These are phyloP conservation scores for Intoshia linei DNA, from an alignment of 1,140 invertebrate genomes.

Conservation along the genomic window DNA sequence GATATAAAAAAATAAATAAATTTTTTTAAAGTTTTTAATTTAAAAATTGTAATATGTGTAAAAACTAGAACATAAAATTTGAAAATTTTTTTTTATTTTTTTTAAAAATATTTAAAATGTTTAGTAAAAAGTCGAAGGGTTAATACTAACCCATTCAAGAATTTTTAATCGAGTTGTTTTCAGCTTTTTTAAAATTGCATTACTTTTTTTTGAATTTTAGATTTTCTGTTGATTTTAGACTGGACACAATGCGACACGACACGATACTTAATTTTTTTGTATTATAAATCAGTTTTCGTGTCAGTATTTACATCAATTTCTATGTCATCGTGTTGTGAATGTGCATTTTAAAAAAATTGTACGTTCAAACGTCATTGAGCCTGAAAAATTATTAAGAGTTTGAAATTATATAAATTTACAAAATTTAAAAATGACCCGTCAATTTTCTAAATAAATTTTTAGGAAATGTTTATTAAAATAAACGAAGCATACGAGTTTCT, in stretches of 20 bases:
- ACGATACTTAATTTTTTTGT: neutral
- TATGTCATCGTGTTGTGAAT: neutral
- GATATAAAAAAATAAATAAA: too few species aligned
- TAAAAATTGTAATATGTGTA: too few species aligned
- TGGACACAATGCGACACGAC: too few species aligned
- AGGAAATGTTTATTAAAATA: conserved; percentile 64
- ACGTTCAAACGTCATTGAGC: neutral
- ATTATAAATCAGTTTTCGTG: neutral
- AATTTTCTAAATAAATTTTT: conserved; percentile 8
- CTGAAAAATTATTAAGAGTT: neutral
- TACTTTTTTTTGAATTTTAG: too few species aligned
- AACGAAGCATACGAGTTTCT: conserved; percentile 89
- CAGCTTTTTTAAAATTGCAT: conserved; percentile 2
- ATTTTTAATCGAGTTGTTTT: conserved; percentile 1
- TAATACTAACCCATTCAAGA: too few species aligned
- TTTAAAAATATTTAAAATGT: neutral
- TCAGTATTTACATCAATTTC: neutral
- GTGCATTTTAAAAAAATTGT: neutral
- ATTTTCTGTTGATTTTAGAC: too few species aligned
- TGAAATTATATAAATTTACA: neutral
- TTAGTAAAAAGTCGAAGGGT: too few species aligned
- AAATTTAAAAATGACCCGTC: neutral
- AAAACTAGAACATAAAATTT: neutral
- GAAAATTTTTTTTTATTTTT: conserved; percentile 2
- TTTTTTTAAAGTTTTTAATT: too few species aligned